These are phyloP conservation scores for Melitaea cinxia DNA, from an alignment of 1,140 invertebrate genomes.

Conservation along the genomic window DNA sequence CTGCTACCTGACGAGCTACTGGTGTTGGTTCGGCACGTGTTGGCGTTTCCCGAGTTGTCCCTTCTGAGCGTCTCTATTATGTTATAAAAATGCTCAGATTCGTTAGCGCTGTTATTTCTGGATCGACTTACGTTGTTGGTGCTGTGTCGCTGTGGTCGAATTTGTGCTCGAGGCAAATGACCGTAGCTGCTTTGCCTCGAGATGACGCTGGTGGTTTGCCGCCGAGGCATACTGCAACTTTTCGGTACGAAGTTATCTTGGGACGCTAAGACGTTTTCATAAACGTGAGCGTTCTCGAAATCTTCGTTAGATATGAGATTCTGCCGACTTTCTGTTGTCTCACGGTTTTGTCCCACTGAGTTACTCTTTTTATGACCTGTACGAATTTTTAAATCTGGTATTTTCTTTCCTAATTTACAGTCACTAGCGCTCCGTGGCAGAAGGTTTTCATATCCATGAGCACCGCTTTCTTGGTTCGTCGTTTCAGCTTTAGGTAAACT, in stretches of 20 bases:
- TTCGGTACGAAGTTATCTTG: conserved; percentile 61
- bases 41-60: conserved; percentile 38
- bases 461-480: conserved; percentile 44
- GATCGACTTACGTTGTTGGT: conserved; percentile 59
- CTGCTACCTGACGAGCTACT: conserved; percentile 61
- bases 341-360: conserved; percentile 71
- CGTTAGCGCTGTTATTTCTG: conserved; percentile 50
- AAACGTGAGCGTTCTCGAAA: conserved; percentile 68
- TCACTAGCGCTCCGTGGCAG: conserved; percentile 72
- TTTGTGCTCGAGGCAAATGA: conserved; percentile 61
- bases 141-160: conserved; percentile 60
- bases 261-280: conserved; percentile 72
- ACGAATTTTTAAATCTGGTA: conserved; percentile 57
- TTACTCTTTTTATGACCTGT: conserved; percentile 75
- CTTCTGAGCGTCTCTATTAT: conserved; percentile 61
- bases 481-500: conserved; percentile 41
- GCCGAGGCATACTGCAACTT: conserved; percentile 76
- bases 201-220: conserved; percentile 53
- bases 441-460: conserved; percentile 66
- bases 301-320: conserved; percentile 76
- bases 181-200: conserved; percentile 65
- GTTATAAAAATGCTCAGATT: conserved; percentile 66
- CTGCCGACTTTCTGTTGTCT: conserved; percentile 75
- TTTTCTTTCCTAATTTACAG: conserved; percentile 67
- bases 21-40: conserved; percentile 53